Conservation (phyloP, 2,797 vertebrate species). For the Amazona finschi region DNA sequence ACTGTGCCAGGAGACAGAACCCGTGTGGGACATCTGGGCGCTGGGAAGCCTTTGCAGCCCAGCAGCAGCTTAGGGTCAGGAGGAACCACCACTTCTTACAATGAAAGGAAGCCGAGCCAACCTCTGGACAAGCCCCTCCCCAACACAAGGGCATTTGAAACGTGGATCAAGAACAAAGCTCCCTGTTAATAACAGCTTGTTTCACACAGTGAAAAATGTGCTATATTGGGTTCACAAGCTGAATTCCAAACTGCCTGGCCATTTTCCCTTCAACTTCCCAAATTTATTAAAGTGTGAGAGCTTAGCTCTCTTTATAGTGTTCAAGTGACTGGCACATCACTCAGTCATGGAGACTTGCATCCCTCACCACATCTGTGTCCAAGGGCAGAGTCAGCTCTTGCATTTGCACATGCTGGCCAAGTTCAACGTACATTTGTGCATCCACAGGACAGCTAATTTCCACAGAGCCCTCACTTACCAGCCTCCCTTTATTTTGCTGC, state of each 20-base stretch:
- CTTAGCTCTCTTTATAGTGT: background rate
- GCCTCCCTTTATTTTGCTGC: background rate
- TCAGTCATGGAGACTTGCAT: background rate
- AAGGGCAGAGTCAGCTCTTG: background rate
- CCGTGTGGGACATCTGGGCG: background rate
- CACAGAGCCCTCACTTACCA: background rate
- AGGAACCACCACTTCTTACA: background rate
- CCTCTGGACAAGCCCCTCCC: background rate
- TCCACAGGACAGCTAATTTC: background rate
- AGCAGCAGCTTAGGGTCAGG: background rate
- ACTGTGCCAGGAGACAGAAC: background rate
- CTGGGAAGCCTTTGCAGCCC: background rate
- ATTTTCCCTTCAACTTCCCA: slow-evolving; percentile 36
- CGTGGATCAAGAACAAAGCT: slow-evolving; percentile 37
- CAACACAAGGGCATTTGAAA: background rate
- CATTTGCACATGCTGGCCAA: rapidly evolving
- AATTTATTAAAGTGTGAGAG: slow-evolving; percentile 1
- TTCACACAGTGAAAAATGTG: background rate
- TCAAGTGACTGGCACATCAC: background rate
- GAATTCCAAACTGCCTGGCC: slow-evolving; percentile 30
- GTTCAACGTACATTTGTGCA: background rate
- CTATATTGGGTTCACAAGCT: slow-evolving; percentile 10
- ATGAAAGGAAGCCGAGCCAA: slow-evolving; percentile 10
- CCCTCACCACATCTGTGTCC: background rate
- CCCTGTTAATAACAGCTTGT: background rate